Percentiles rank a stretch among this genome's conserved stretches.
Conservation (phyloP, 2,113 vertebrate genomes). For the Callospermophilus lateralis region DNA sequence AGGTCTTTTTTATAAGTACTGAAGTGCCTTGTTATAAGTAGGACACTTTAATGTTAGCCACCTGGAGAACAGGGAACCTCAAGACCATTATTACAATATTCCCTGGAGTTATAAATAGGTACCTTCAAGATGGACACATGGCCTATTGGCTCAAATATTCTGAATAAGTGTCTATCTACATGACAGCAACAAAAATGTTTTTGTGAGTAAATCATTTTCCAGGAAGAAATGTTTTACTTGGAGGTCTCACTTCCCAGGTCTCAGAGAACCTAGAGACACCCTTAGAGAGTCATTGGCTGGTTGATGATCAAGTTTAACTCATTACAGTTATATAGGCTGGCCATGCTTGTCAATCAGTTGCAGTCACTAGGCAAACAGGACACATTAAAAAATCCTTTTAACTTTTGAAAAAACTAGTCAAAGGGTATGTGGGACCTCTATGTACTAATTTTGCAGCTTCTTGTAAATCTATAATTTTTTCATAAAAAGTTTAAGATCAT, state of each 20-base stretch:
- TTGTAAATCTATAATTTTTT: too few species aligned
- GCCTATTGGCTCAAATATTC: conserved; percentile 54
- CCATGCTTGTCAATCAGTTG: not conserved
- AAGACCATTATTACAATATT: conserved; percentile 61
- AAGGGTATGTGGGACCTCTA: too few species aligned
- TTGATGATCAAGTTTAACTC: conserved; percentile 48
- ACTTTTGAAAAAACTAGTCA: not conserved
- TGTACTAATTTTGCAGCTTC: too few species aligned
- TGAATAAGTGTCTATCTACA: conserved; percentile 59
- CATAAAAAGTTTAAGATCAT: too few species aligned
- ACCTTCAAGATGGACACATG: conserved; percentile 51
- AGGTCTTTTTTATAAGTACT: conserved; percentile 43
- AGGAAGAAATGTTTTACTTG: conserved; percentile 30
- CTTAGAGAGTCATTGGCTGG: not conserved
- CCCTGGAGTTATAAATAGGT: conserved; percentile 51
- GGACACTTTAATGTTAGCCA: conserved; percentile 58
- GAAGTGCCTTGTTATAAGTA: conserved; percentile 13
- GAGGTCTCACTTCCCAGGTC: conserved; percentile 5
- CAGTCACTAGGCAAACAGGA: not conserved
- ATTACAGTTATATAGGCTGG: conserved; percentile 11
- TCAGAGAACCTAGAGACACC: conserved; percentile 41
- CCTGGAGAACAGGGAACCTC: conserved; percentile 42
- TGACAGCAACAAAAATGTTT: conserved; percentile 62
- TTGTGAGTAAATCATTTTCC: conserved; percentile 43
- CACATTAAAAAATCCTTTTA: not conserved